Conservation (phyloP, 2,888 invertebrate genomes). For the Morinoia aosen region DNA sequence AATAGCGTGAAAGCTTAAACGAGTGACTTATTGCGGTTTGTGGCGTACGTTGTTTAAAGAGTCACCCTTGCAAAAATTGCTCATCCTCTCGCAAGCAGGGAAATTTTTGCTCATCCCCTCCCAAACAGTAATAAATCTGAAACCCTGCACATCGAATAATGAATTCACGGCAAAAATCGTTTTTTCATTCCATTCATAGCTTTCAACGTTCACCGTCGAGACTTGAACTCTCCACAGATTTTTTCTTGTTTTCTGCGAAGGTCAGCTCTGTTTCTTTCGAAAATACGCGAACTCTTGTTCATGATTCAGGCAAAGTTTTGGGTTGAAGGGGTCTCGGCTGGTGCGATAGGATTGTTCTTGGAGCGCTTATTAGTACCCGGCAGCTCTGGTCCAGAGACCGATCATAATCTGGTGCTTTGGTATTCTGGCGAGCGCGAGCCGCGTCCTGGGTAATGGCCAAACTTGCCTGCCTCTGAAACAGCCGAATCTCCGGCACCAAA, state of each 20-base stretch:
- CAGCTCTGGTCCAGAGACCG: slow-evolving; percentile 9
- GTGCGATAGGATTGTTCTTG: slow-evolving; percentile 42
- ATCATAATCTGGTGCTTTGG: slow-evolving; percentile 50
- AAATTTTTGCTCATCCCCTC: too few species aligned
- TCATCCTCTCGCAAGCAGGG: too few species aligned
- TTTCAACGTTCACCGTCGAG: background rate
- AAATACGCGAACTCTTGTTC: background rate
- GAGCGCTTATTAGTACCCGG: slow-evolving; percentile 32
- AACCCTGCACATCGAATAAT: too few species aligned
- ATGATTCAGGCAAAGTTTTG: slow-evolving; percentile 12
- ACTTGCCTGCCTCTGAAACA: slow-evolving; percentile 48
- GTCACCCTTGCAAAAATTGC: too few species aligned
- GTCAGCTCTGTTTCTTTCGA: background rate
- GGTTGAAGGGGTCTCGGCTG: slow-evolving; percentile 1
- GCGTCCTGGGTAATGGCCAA: slow-evolving; percentile 46
- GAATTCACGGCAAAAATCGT: too few species aligned
- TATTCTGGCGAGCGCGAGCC: slow-evolving; percentile 40
- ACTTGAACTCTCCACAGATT: background rate
- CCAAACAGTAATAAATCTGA: too few species aligned
- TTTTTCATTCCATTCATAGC: too few species aligned
- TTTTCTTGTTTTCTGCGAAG: background rate
- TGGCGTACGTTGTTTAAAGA: too few species aligned
- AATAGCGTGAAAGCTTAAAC: too few species aligned
- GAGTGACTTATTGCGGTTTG: too few species aligned
- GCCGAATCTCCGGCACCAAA: slow-evolving; percentile 37